A percentile compares a stretch with the other conserved stretches of the same genome.
Evolutionary conservation across 2,113 vertebrate genomes (phyloP).

Genomic region (Hyperoodon ampullatus): DNA sequence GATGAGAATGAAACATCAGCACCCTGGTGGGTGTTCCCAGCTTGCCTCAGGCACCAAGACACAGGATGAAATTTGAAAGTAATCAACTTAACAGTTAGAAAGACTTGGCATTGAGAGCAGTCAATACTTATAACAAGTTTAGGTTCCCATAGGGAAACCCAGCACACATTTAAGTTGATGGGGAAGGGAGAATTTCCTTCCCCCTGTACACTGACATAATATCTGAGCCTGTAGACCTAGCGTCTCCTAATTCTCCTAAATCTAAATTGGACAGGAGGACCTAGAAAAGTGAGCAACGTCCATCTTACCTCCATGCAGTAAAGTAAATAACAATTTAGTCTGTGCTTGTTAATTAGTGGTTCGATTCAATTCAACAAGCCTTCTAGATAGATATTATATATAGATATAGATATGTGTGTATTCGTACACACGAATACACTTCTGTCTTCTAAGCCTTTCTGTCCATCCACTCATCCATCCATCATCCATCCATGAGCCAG

Average conservation of each 20-base stretch:
- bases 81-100: slow-evolving; percentile 54
- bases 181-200: neutral
- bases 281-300: neutral
- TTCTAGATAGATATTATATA: neutral
- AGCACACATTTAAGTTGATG: neutral
- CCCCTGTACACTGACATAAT: neutral
- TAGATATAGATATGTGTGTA: neutral
- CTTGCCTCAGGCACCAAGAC: slow-evolving; percentile 21
- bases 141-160: neutral
- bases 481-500: neutral
- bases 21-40: slow-evolving; percentile 19
- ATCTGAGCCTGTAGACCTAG: neutral
- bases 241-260: neutral
- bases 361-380: neutral
- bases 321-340: neutral
- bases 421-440: neutral
- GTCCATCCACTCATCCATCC: neutral
- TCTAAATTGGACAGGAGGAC: neutral
- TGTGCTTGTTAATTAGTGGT: neutral
- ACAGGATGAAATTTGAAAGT: slow-evolving; percentile 49
- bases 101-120: slow-evolving; percentile 34
- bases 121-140: slow-evolving; percentile 48
- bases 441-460: neutral
- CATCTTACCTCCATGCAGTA: neutral
- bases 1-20: slow-evolving; percentile 24